These are phyloP conservation scores for Cacatua alba DNA, from an alignment of 2,113 vertebrate species.

Conservation along the genomic window DNA sequence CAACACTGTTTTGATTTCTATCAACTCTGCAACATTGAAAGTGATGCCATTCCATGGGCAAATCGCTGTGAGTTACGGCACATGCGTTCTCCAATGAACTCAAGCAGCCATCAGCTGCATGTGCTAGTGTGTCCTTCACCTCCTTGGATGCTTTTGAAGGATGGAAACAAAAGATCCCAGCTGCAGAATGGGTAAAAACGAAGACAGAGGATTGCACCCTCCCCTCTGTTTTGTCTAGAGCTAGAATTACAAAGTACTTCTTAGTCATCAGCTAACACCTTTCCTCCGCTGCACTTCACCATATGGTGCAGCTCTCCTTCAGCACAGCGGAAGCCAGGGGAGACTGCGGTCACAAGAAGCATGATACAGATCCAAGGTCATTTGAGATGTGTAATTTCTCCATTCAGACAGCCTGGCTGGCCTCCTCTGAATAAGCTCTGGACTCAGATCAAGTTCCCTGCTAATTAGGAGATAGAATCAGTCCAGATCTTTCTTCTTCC, in stretches of 20 bases:
- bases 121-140: neutral
- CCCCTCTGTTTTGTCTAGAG: neutral
- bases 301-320: neutral
- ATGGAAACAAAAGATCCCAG: neutral
- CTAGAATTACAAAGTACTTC: neutral
- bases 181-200: neutral
- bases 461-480: neutral
- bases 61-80: neutral
- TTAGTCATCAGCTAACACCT: neutral
- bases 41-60: fast-evolving
- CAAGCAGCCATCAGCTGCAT: neutral
- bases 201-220: neutral
- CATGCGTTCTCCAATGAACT: neutral
- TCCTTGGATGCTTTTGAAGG: neutral
- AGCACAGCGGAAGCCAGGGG: neutral
- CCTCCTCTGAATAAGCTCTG: neutral
- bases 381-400: neutral
- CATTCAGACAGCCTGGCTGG: neutral
- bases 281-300: neutral
- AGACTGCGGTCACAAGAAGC: neutral
- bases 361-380: neutral
- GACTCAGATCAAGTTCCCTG: neutral
- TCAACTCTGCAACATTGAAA: neutral
- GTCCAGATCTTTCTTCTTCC: neutral
- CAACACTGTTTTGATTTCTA: neutral